A percentile compares a stretch with the other conserved stretches of the same genome.
phyloP scores from a whole-genome alignment of 2,797 vertebrate species.

The Tympanoctomys barrerae region DNA sequence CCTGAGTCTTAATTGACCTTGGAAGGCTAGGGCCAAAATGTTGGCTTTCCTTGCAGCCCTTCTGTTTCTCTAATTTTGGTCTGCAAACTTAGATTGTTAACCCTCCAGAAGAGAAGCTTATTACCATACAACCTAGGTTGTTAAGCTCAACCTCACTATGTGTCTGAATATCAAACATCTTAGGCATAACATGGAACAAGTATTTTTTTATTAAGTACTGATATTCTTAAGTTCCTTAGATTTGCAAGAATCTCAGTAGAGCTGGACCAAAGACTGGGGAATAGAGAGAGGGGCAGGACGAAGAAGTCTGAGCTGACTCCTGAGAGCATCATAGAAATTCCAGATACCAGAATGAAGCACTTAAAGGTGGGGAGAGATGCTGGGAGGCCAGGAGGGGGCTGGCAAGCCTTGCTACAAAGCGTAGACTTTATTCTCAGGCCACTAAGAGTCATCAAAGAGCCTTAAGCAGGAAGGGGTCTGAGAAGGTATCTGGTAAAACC shows the following conservation, averaged over 20 bases:
- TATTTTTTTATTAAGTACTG: too few relatives aligned
- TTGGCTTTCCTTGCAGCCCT: too few relatives aligned
- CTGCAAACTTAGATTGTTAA: too few relatives aligned
- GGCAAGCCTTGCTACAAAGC: background rate
- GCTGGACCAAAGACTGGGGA: background rate
- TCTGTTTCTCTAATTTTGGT: too few relatives aligned
- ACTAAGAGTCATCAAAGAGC: background rate
- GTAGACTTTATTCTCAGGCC: constrained; percentile 1
- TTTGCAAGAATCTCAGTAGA: background rate
- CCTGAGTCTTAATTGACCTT: too few relatives aligned
- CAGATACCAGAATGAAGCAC: background rate
- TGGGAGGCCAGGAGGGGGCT: background rate
- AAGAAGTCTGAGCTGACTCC: background rate
- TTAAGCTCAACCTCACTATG: too few relatives aligned
- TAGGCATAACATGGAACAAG: too few relatives aligned
- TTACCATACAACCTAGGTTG: too few relatives aligned
- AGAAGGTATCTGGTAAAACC: constrained; percentile 21
- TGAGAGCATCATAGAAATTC: background rate
- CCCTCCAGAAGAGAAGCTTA: too few relatives aligned
- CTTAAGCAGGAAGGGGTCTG: background rate
- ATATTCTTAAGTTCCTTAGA: background rate
- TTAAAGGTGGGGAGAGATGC: background rate
- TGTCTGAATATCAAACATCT: too few relatives aligned
- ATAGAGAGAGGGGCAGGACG: background rate
- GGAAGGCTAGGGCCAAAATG: too few relatives aligned